Conservation (phyloP, 2,113 vertebrate genomes). For the Thermophis baileyi region DNA sequence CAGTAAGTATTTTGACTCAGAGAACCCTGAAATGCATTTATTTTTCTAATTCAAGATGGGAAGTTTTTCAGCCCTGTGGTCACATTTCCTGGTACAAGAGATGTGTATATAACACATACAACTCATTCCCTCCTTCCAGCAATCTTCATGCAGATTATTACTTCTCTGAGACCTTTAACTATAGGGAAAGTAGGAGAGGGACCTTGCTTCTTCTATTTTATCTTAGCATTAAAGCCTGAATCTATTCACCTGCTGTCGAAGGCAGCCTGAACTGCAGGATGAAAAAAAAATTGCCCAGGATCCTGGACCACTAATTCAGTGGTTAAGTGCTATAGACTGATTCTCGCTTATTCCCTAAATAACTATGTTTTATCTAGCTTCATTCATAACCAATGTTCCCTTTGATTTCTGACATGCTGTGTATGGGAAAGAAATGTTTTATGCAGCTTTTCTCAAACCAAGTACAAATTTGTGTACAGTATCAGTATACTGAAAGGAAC, state of each 20-base stretch:
- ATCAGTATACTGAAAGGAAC: not conserved
- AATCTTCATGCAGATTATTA: not conserved
- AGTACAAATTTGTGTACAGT: not conserved
- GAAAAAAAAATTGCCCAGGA: not conserved
- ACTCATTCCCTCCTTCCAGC: not conserved
- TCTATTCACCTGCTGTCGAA: not conserved
- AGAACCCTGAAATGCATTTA: not conserved
- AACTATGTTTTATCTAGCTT: not conserved
- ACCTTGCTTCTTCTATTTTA: not conserved
- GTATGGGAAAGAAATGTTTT: not conserved
- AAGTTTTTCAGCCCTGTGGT: too few relatives aligned
- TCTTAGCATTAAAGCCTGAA: not conserved
- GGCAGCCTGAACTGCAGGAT: not conserved
- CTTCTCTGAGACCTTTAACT: not conserved
- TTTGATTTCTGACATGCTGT: not conserved
- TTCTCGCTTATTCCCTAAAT: not conserved
- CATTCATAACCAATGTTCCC: not conserved
- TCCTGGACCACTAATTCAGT: not conserved
- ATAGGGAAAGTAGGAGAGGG: not conserved
- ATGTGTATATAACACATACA: not conserved
- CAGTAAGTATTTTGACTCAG: not conserved
- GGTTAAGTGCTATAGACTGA: not conserved
- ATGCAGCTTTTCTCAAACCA: not conserved
- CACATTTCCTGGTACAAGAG: not conserved
- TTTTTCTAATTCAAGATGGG: not conserved